These are phyloP conservation scores for Nyleta sp. DNA, from an alignment of 2,888 invertebrate genomes.

Conservation along the genomic window DNA sequence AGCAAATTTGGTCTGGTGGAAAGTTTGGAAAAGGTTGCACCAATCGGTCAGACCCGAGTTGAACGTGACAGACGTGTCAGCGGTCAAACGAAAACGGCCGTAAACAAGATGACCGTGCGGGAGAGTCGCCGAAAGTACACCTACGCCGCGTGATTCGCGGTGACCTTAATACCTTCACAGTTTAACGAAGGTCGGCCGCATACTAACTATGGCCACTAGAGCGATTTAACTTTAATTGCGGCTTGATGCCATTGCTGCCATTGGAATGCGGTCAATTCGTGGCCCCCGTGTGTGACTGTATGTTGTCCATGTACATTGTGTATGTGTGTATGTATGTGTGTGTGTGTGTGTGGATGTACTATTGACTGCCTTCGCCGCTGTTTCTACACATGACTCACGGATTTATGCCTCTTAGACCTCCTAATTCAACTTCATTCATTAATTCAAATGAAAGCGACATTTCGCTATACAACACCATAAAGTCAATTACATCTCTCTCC, in stretches of 20 bases:
- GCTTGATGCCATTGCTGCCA: constrained; percentile 58
- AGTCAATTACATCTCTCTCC: not conserved
- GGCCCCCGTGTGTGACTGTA: constrained; percentile 35
- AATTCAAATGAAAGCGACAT: constrained; percentile 51
- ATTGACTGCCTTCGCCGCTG: constrained; percentile 30
- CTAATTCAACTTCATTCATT: constrained; percentile 50
- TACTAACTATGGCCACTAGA: constrained; percentile 63
- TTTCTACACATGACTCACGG: constrained; percentile 43
- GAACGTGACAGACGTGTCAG: not conserved
- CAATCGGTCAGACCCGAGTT: not conserved
- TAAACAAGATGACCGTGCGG: too few relatives aligned
- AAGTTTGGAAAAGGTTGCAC: too few relatives aligned
- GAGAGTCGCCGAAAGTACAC: constrained; percentile 34
- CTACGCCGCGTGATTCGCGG: constrained; percentile 18
- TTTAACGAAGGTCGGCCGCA: constrained; percentile 68
- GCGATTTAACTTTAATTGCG: constrained; percentile 69
- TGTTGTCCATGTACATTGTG: not conserved
- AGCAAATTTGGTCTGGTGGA: too few relatives aligned
- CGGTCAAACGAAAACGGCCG: not conserved
- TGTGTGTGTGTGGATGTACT: constrained; percentile 1
- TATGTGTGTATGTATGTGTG: not conserved
- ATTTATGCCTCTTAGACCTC: constrained; percentile 34
- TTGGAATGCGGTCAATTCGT: constrained; percentile 69
- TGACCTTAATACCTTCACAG: constrained; percentile 56
- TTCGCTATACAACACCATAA: constrained; percentile 42